A percentile compares a stretch with the other conserved stretches of the same genome.
These are phyloP conservation scores for Tenualosa ilisha DNA, from an alignment of 2,797 vertebrate genomes.

Conservation along the genomic window DNA sequence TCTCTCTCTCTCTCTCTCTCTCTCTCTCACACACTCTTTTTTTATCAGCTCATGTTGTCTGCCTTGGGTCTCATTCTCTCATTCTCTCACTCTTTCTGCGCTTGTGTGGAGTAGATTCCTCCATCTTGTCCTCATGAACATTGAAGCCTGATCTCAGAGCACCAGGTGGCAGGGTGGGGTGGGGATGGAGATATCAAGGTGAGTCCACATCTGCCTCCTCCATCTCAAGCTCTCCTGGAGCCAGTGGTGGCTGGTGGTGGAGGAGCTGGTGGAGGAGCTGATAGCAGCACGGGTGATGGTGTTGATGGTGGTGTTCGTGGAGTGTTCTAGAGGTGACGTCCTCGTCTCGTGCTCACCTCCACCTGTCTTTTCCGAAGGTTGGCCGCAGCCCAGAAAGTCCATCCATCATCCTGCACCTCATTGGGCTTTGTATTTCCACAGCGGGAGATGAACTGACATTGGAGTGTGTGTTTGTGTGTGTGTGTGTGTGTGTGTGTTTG, in stretches of 20 bases:
- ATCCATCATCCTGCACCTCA: slow-evolving; percentile 78
- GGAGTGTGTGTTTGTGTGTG: slow-evolving; percentile 20
- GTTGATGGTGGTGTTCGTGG: background rate
- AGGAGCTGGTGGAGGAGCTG: background rate
- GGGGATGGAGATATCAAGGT: background rate
- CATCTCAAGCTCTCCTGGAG: background rate
- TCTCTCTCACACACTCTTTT: background rate
- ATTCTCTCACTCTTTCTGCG: no score
- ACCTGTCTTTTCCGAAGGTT: slow-evolving; percentile 22
- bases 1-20: no score
- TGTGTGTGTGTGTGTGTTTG: background rate
- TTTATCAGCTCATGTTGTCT: background rate
- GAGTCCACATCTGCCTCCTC: background rate
- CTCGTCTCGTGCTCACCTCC: background rate
- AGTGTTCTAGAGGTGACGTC: background rate
- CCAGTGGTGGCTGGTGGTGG: background rate
- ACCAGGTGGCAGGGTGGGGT: background rate
- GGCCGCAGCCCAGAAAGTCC: slow-evolving; percentile 59
- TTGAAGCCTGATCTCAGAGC: background rate
- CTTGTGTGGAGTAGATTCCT: no score
- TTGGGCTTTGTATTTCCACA: slow-evolving; percentile 76
- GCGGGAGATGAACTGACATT: slow-evolving; percentile 73
- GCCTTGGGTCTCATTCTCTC: no score
- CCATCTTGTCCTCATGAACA: background rate
- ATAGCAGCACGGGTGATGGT: background rate